Evolutionary conservation across 2,113 vertebrate genomes (phyloP), one percentile per base, ranked within the genome.

Genomic region (Cebus imitator): DNA sequence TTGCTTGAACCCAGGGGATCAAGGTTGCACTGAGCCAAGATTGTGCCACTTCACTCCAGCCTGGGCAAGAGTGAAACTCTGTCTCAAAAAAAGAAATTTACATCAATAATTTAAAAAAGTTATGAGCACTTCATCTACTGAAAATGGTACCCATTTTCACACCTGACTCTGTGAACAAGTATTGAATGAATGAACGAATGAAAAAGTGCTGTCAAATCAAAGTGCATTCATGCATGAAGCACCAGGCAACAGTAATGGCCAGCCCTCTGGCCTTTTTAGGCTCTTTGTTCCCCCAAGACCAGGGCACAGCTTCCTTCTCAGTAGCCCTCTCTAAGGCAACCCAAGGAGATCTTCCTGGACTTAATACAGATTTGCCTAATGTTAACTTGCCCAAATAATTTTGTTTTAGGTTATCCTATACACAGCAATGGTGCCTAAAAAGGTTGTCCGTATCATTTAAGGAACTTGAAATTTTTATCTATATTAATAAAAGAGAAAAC

Each of bases 381-480:
- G 58, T 92, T 78, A 90, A 92, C 80, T 97, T 94, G 64, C 30
- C 84, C 87, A 90, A 6, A 92, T 85, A 81, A 90, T 52, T 96
- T 78, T 95, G 45, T 76, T 78, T 81, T 91, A 84, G 52, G 58
- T 57, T 68, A 93, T n/a, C 2, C 0, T 79, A 35, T 30, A 68
- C 48, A 94, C 4, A 11, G 48, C 52, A 70, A 21, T 17, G 68
- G 12, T 40, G 45, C 35, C 23, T 79, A 78, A 91, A 91, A n/a
- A 89, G 93, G 81, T 9, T 55, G 75, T 76, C 21, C 81, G 81
- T 97, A 96, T 87, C 88, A 95, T 96, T 88, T 95, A 83, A 82
- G 48, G 50, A 97, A 91, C 21, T 86, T 68, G 48, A 96, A 92
- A 82, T 73, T 95, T 96, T 84, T 95, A 98, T 94, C 87, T 97